A percentile compares a stretch with the other conserved stretches of the same genome.
phyloP scores from a whole-genome alignment of 2,888 invertebrate species.

The Nomada fucata region DNA sequence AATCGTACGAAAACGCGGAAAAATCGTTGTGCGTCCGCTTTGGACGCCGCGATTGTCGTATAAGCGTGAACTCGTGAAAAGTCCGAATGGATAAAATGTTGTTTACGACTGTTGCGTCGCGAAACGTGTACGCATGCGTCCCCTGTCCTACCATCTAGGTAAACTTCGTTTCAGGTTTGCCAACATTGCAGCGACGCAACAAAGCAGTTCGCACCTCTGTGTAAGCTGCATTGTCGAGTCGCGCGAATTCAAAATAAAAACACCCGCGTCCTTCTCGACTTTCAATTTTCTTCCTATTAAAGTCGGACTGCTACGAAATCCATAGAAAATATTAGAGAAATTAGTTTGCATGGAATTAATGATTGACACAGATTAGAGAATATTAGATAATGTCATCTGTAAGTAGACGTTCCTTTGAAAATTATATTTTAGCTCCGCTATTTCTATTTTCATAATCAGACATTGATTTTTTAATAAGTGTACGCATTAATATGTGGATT shows the following conservation, averaged over 20 bases:
- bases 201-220: neutral
- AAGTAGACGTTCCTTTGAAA: neutral
- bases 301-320: no score
- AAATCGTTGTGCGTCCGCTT: slow-evolving; percentile 46
- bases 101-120: slow-evolving; percentile 77
- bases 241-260: neutral
- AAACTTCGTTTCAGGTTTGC: slow-evolving; percentile 36
- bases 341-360: neutral
- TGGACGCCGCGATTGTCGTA: slow-evolving; percentile 65
- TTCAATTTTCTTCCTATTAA: no score
- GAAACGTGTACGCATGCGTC: slow-evolving; percentile 74
- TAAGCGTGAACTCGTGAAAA: slow-evolving; percentile 62
- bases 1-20: slow-evolving; percentile 60
- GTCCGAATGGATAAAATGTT: slow-evolving; percentile 74
- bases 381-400: slow-evolving; percentile 26
- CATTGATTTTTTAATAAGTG: neutral
- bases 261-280: no score
- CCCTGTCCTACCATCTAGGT: slow-evolving; percentile 33
- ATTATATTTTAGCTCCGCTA: neutral
- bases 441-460: neutral
- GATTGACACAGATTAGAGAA: neutral
- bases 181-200: slow-evolving; percentile 23
- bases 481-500: no score
- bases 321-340: no score
- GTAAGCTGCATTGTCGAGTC: neutral